These are phyloP conservation scores for Epinotia demarniana DNA, from an alignment of 2,888 invertebrate species.

Conservation along the genomic window DNA sequence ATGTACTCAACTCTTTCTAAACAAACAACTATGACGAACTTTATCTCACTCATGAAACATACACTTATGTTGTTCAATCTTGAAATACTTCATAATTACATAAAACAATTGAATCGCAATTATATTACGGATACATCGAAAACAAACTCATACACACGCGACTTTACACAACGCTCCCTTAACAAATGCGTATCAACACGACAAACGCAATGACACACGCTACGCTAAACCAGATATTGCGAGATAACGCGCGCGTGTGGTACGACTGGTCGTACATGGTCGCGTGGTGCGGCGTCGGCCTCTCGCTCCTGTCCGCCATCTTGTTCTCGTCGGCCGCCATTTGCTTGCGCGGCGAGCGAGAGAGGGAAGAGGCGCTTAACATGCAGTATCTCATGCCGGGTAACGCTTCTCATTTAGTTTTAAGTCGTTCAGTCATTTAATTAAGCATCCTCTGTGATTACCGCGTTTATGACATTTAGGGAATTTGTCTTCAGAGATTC, in stretches of 20 bases:
- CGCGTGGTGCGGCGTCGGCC: conserved; percentile 98
- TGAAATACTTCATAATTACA: neutral
- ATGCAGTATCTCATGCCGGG: conserved; percentile 99
- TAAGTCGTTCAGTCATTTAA: conserved; percentile 41
- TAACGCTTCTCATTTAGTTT: conserved; percentile 72
- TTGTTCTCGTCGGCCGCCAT: conserved; percentile 97
- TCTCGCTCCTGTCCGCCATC: conserved; percentile 95
- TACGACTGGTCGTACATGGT: conserved; percentile 99
- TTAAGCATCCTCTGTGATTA: too few species aligned
- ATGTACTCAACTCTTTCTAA: conserved; percentile 36
- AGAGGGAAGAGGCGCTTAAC: conserved; percentile 97
- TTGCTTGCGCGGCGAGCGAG: conserved; percentile 96
- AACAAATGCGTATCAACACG: conserved; percentile 4
- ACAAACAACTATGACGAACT: neutral
- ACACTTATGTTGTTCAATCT: neutral
- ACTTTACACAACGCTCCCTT: neutral
- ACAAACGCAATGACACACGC: conserved; percentile 37
- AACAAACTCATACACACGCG: neutral
- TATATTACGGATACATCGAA: neutral
- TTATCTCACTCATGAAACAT: neutral
- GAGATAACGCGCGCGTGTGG: conserved; percentile 92
- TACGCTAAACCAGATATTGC: conserved; percentile 89
- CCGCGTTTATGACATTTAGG: too few species aligned
- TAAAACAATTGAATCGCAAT: neutral
- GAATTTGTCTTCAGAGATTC: too few species aligned